phyloP scores from a whole-genome alignment of 1,140 invertebrate species.

The Drosophila kepulauana region DNA sequence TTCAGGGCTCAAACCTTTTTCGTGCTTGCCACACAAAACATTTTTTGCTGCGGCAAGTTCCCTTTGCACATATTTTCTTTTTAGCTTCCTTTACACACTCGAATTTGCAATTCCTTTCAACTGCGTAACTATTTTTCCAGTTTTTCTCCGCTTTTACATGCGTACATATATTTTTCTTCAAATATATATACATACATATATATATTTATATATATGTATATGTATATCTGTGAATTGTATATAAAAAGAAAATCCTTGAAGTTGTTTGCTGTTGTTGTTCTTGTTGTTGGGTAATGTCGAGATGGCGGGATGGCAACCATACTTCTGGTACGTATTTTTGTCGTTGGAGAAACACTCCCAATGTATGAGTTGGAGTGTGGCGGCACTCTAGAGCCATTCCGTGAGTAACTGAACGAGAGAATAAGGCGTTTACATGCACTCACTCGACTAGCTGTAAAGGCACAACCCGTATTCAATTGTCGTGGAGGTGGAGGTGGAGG shows the following conservation, averaged over 20 bases:
- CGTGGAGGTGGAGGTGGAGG: not conserved
- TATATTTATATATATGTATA: not conserved
- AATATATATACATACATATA: not conserved
- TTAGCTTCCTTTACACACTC: conserved; percentile 32
- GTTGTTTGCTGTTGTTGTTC: conserved; percentile 4
- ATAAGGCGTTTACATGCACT: conserved; percentile 1
- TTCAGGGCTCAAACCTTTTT: conserved; percentile 54
- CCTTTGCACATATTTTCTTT: conserved; percentile 35
- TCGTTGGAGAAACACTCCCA: not conserved
- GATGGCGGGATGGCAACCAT: not conserved
- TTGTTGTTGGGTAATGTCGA: not conserved
- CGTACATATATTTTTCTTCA: conserved; percentile 3
- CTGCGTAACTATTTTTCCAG: conserved; percentile 39
- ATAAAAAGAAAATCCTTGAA: conserved; percentile 29
- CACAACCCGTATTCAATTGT: not conserved
- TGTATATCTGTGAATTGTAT: not conserved
- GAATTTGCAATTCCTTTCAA: conserved; percentile 44
- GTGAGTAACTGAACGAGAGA: not conserved
- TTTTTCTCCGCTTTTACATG: conserved; percentile 31
- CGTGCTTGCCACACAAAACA: conserved; percentile 57
- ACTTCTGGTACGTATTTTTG: not conserved
- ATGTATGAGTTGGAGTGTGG: not conserved
- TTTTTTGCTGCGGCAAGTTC: conserved; percentile 61
- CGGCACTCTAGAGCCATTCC: not conserved
- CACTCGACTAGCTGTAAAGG: not conserved